phyloP scores from a whole-genome alignment of 2,113 vertebrate species.

The Coturnix japonica region DNA sequence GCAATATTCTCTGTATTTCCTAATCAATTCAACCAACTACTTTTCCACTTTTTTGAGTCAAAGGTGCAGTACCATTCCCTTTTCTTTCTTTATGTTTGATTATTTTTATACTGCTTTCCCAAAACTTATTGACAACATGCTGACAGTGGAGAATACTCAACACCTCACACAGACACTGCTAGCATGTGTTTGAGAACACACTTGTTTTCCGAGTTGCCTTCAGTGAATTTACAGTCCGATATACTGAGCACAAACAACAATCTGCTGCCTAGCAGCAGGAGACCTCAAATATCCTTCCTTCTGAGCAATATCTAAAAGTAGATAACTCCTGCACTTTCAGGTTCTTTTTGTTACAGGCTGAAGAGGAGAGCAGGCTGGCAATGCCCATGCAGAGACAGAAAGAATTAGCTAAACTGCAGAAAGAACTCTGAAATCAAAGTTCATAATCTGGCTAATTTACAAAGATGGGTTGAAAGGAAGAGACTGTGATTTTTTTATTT shows the following conservation, averaged over 20 bases:
- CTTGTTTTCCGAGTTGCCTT: neutral
- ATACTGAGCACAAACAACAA: conserved; percentile 41
- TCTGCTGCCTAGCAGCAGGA: neutral
- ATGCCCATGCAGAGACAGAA: neutral
- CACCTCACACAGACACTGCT: neutral
- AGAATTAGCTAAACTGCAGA: neutral
- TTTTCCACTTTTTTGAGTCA: neutral
- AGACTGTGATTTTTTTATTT: neutral
- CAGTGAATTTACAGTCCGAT: conserved; percentile 35
- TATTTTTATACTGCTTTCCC: conserved; percentile 31
- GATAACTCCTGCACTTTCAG: neutral
- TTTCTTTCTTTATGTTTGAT: neutral
- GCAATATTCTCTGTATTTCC: neutral
- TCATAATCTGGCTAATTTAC: neutral
- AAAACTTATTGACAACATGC: conserved; percentile 20
- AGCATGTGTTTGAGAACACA: neutral
- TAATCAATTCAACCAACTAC: neutral
- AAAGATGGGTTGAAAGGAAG: neutral
- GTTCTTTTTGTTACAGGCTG: conserved; percentile 31
- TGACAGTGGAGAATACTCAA: conserved; percentile 15
- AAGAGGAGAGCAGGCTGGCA: conserved; percentile 7
- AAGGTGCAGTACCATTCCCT: neutral
- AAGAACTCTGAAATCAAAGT: neutral
- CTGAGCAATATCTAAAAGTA: conserved; percentile 22
- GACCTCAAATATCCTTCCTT: neutral